Base-by-base conservation (phyloP, 1,140 invertebrate genomes). In the Stenopsyche tienmushanensis region DNA sequence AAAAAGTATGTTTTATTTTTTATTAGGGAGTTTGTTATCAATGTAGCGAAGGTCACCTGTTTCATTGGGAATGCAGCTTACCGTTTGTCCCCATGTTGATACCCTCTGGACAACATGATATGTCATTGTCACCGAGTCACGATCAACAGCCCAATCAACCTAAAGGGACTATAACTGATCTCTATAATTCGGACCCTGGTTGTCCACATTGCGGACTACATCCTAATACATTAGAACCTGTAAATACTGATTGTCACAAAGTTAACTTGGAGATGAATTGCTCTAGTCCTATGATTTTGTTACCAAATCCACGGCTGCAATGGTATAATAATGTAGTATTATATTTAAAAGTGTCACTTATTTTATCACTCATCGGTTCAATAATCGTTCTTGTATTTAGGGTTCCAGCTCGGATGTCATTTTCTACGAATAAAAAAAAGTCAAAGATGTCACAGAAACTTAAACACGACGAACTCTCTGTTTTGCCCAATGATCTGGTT, bases 201-300 rank as follows among this genome's bases (percentile, higher is more conserved):
- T 94, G 92, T 76, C 91, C 91, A 0, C 92, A 94, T 74, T 94
- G 92, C 75, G 90, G 88, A 0, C 76, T 84, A 44, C 82, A 85
- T 64, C 77, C 80, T 0, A 76, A 77, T 7, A 75, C 79, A 26
- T 78, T 78, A 72, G 75, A 74, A 58, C 80, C 82, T 2, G 72
- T 69, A 42, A 79, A 79, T 68, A 64, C 65, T 5, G 67, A 69
- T 9, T 73, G 73, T 52, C 24, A 2, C 20, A 71, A 70, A 18
- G 76, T 80, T 18, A 66, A 66, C 24, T 42, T 80, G 3, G 60
- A 72, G 45, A 76, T 78, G 74, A 68, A 74, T 23, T 76, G 75
- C 66, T 73, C 66, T 20, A 74, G 73, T 62, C 74, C 74, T 34
- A 71, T 74, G 24, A 73, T 77, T 50, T 76, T 74, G 64, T 53